Percentiles rank a stretch among this genome's conserved stretches.
These are phyloP conservation scores for Oscarella lobularis DNA, from an alignment of 37 sponge, comb jelly and placozoan species.

Conservation along the genomic window DNA sequence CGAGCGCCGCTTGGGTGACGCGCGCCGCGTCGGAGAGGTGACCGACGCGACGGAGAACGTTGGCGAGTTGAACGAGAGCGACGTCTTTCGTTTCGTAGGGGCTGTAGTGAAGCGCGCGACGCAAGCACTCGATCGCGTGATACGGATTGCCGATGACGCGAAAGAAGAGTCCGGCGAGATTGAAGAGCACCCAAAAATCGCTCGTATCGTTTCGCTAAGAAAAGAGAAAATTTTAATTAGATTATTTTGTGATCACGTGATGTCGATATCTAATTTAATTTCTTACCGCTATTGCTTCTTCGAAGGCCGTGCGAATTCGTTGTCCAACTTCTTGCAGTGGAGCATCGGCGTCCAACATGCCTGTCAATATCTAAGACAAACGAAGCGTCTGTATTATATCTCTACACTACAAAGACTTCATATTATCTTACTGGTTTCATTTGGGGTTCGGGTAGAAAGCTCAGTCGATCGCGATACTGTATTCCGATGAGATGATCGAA, in stretches of 20 bases:
- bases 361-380: not conserved
- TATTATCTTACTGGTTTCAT: not conserved
- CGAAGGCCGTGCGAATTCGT: not conserved
- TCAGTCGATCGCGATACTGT: constrained; percentile 7
- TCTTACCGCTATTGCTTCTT: not conserved
- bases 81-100: constrained; percentile 36
- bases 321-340: not conserved
- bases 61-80: constrained; percentile 55
- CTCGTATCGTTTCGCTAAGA: not conserved
- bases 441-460: not conserved
- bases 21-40: constrained; percentile 57
- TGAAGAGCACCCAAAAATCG: constrained; percentile 51
- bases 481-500: constrained; percentile 75
- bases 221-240: no score
- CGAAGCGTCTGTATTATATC: no score
- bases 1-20: constrained; percentile 54
- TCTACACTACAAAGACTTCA: no score
- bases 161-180: constrained; percentile 70
- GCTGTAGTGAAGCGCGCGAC: constrained; percentile 46
- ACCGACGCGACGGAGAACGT: constrained; percentile 36
- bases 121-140: constrained; percentile 62
- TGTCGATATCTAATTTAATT: no score
- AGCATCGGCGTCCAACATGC: not conserved
- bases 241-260: no score
- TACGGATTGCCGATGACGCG: constrained; percentile 42